These are phyloP conservation scores for Phalacrocorax brasilianus DNA, from an alignment of 2,113 vertebrate genomes.

Conservation along the genomic window DNA sequence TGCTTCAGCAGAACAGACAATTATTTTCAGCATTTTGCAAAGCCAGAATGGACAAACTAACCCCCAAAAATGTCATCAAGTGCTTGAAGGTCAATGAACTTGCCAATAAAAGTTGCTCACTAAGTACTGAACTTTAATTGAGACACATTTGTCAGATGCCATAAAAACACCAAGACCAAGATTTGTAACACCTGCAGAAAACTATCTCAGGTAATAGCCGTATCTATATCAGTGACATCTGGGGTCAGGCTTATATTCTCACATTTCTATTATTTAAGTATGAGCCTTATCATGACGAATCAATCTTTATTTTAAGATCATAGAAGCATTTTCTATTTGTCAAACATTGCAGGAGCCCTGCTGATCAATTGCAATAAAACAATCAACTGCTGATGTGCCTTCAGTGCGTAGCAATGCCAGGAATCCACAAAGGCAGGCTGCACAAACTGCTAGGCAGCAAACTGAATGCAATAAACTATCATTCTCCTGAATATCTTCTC, in stretches of 20 bases:
- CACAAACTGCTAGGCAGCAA: constrained; percentile 31
- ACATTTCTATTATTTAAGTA: neutral
- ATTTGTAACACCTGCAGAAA: neutral
- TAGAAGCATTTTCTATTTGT: constrained; percentile 36
- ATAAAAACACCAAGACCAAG: neutral
- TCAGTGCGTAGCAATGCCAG: neutral
- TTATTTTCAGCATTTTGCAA: neutral
- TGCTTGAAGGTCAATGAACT: neutral
- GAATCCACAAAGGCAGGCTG: constrained; percentile 42
- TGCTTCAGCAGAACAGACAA: neutral
- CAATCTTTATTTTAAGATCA: constrained; percentile 39
- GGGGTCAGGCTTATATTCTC: neutral
- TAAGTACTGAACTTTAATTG: neutral
- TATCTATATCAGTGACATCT: neutral
- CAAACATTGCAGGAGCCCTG: neutral
- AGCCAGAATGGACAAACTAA: neutral
- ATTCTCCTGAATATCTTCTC: constrained; percentile 30
- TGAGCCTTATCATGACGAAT: neutral
- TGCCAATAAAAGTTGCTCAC: neutral
- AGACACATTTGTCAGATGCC: neutral
- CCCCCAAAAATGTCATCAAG: neutral
- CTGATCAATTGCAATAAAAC: constrained; percentile 52
- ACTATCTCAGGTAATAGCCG: neutral
- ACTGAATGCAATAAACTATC: constrained; percentile 11
- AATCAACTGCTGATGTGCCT: constrained; percentile 1